Base-by-base conservation (phyloP, 2,113 vertebrate species). In the Halichoeres trimaculatus region DNA sequence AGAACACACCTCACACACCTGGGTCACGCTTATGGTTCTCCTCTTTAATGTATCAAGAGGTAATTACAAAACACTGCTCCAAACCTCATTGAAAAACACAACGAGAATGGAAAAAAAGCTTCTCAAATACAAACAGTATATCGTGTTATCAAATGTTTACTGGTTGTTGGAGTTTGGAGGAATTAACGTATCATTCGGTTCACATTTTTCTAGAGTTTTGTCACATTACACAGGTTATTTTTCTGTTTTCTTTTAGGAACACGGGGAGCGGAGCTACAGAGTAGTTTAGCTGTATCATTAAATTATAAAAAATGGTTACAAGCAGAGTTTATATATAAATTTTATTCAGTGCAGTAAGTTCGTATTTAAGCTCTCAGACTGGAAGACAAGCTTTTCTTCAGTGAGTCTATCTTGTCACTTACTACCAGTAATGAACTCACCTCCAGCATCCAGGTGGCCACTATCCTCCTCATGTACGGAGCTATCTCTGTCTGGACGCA, bases 371-470 rank as follows among this genome's bases (percentile, higher is more conserved):
- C 34, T 5, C 5, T 10, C 14, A 19, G 5, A 23, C 34, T 8
- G 55, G 10, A 5, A 35, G 6, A 36, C 3, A 2, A 19, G 17
- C 41, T 16, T 26, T 57, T 3, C 2, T 9, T 10, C 8, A 40
- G 9, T 40, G 8, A 40, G 8, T 40, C 9, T 40, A 4, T n/a
- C 17, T 6, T 30, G 30, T 3, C 3, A 4, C 30, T 6, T 30
- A 4, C 30, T 30, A 30, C 6, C 3, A 4, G 30, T 30, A 30
- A 30, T 30, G 30, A 1, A 24, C 81, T 86, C 70, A 98, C 96
- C 96, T 98, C 96, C 84, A 98, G 62, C 96, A 98, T 97, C 97
- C 97, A 98, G 89, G 96, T 97, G 66, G 96, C 96, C 85, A 98
- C 96, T 83, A 98, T 95, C 93, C 95, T 97, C 90, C 97, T 93